Base-by-base conservation (phyloP, 2,888 invertebrate genomes). In the Agrilus biguttatus region DNA sequence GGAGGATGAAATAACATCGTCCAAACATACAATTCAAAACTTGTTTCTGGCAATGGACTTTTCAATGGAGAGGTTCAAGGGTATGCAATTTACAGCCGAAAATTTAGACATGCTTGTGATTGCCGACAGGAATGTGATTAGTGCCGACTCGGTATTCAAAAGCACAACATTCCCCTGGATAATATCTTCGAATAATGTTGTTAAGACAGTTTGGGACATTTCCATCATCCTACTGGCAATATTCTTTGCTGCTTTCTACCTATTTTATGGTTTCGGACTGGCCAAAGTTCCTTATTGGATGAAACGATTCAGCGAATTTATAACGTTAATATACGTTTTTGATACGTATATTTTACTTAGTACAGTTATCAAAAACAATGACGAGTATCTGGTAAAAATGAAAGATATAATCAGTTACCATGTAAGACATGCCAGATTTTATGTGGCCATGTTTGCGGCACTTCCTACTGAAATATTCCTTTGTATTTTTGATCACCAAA, bases 61-160 rank as follows among this genome's bases (percentile, higher is more conserved):
- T 36, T 37, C 44, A 12, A 38, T 42, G 6, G 33, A 42, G 10
- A 34, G 38, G 7, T 49, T 49, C 36, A 33, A 42, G 8, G 38
- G 43, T 14, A 40, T 42, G 38, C 13, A 45, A 8, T 51, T 51
- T 28, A 45, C 42, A 13, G 47, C 47, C 0, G 37, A 45, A 6
- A 46, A 48, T 39, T 46, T 51, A 19, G 50, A 50, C 34, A 39
- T 46, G 41, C 33, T 49, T n/a, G 47, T 37, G 10, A 51, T 51
- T 41, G 37, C 43, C 10, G 50, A 51, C 37, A 34, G 50, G n/a
- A 33, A 40, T 8, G 47, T 45, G 14, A 36, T 44, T 12, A 47
- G 47, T 12, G 44, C 43, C 6, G 50, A 51, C 14, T 47, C 51
- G 10, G 45, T 49, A 14, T 49, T 51, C 40, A 34, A 49, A 8